Percentiles rank a stretch among this genome's conserved stretches.
These are phyloP conservation scores for Plestiodon gilberti DNA, from an alignment of 2,113 vertebrate genomes.

Conservation along the genomic window DNA sequence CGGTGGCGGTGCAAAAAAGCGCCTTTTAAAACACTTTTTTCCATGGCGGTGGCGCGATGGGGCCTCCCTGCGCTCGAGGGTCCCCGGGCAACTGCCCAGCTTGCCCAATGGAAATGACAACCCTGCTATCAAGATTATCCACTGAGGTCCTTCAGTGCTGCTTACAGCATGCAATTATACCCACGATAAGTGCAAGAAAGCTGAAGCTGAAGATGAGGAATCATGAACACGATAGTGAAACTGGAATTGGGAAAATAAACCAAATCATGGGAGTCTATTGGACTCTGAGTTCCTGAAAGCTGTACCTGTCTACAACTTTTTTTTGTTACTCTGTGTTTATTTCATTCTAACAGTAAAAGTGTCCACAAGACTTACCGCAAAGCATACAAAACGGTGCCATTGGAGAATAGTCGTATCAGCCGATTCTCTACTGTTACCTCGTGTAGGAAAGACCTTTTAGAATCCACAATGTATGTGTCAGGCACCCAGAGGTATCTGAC, in stretches of 20 bases:
- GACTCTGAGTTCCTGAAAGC: not conserved
- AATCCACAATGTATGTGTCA: conserved; percentile 91
- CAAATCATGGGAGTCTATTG: not conserved
- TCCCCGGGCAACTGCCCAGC: too few species aligned
- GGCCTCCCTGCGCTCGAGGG: too few species aligned
- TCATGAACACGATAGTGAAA: not conserved
- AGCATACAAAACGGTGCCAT: conserved; percentile 88
- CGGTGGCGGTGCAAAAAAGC: too few species aligned
- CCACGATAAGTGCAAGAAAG: not conserved
- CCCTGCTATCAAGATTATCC: not conserved
- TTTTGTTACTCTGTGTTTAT: not conserved
- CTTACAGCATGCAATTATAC: not conserved
- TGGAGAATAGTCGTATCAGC: conserved; percentile 88
- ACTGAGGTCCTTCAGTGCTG: not conserved
- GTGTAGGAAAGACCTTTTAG: conserved; percentile 90
- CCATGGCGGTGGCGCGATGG: too few species aligned
- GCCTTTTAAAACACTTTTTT: too few species aligned
- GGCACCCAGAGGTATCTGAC: conserved; percentile 92
- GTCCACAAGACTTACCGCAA: conserved; percentile 77
- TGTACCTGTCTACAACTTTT: rapidly evolving
- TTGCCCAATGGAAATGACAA: too few species aligned
- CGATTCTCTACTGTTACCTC: conserved; percentile 89
- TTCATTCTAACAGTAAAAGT: not conserved
- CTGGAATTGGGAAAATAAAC: not conserved
- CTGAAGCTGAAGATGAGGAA: not conserved